These are phyloP conservation scores for Halcyon smyrnensis DNA, from an alignment of 2,797 vertebrate species.

Conservation along the genomic window DNA sequence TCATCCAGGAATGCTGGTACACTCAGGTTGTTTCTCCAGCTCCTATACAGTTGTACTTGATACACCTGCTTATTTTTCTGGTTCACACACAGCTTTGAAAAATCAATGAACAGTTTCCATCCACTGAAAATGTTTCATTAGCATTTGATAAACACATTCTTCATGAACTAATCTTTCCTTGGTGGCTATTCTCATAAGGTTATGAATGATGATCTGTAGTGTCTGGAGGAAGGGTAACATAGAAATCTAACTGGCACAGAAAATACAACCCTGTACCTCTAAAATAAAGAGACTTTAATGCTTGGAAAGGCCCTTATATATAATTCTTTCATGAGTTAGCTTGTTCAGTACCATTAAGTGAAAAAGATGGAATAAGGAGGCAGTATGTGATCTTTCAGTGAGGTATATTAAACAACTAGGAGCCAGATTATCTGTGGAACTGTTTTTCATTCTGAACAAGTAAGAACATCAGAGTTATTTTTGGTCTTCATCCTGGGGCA, in stretches of 20 bases:
- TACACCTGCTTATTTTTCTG: not conserved
- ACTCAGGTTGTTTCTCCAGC: not conserved
- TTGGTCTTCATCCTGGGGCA: not conserved
- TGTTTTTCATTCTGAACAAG: not conserved
- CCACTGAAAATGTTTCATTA: constrained; percentile 2
- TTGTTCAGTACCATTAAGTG: not conserved
- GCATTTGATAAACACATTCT: constrained; percentile 17
- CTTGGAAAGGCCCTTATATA: not conserved
- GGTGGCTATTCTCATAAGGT: not conserved
- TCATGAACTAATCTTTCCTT: not conserved
- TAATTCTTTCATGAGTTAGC: not conserved
- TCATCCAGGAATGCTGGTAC: not conserved
- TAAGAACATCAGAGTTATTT: not conserved
- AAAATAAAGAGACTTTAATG: not conserved
- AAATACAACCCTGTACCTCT: not conserved
- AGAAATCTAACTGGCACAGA: not conserved
- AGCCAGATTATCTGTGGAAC: not conserved
- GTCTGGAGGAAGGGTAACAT: not conserved
- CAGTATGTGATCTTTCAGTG: not conserved
- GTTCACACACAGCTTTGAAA: constrained; percentile 3
- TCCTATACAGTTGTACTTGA: not conserved
- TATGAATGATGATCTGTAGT: not conserved
- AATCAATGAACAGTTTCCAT: constrained; percentile 14
- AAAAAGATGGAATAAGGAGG: not conserved
- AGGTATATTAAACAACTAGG: not conserved